Evolutionary conservation across 2,888 invertebrate species (phyloP).

Genomic region (Drosophila mercatorum): DNA sequence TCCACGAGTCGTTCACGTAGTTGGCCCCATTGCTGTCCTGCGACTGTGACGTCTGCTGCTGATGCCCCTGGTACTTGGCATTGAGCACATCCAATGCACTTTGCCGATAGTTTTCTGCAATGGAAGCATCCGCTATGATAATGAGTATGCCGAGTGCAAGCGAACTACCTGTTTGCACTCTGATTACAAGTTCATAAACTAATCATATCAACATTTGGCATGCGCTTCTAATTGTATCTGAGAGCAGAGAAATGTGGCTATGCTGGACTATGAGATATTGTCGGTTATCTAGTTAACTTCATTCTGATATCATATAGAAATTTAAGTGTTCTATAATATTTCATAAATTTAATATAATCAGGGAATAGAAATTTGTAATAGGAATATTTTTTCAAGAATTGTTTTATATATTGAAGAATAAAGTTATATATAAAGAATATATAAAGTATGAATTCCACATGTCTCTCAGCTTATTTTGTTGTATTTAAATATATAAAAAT

Average conservation of each 20-base stretch:
- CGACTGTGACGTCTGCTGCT: conserved; percentile 41
- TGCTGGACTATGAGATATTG: conserved; percentile 19
- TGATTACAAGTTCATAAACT: conserved; percentile 36
- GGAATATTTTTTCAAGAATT: too few relatives aligned
- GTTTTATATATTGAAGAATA: too few relatives aligned
- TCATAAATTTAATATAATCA: too few relatives aligned
- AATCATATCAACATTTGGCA: conserved; percentile 55
- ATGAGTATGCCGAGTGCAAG: conserved; percentile 43
- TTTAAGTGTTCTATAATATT: too few relatives aligned
- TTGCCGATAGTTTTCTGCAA: conserved; percentile 79
- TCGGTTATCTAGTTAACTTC: too few relatives aligned
- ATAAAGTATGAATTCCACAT: too few relatives aligned
- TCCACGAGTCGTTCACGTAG: conserved; percentile 88
- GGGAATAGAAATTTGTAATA: too few relatives aligned
- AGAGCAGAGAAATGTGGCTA: not conserved
- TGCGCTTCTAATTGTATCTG: conserved; percentile 56
- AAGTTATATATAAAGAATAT: too few relatives aligned
- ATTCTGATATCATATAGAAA: too few relatives aligned
- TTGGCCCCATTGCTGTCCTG: conserved; percentile 51
- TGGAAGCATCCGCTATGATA: conserved; percentile 16
- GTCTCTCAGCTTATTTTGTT: too few relatives aligned
- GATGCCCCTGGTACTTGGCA: conserved; percentile 77
- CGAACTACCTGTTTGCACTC: conserved; percentile 17
- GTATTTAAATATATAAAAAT: too few relatives aligned
- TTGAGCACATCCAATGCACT: conserved; percentile 81